Base-by-base conservation (phyloP, 2,888 invertebrate species). In the Eugnorisma glareosa region DNA sequence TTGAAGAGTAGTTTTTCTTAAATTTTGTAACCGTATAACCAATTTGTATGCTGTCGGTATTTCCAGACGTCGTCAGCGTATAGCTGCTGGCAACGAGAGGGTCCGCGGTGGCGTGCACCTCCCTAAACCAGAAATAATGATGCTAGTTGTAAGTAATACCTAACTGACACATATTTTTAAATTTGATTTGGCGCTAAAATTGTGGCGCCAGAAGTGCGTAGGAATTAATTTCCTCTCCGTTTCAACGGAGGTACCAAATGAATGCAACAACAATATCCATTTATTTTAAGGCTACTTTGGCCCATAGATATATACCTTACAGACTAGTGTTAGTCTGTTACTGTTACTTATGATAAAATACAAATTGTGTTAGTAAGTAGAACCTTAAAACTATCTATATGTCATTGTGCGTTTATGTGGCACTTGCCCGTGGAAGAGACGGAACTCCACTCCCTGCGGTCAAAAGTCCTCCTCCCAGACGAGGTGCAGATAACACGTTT, bases 121-220 rank as follows among this genome's bases (percentile, higher is more conserved):
- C 37, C 95, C 96, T 0, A 91, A 91, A 69, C 96, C 96, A 0
- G 89, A 94, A 79, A 69, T 95, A 6, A 96, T 96, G 96, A 96
- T 96, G 96, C 88, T 94, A 77, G 96, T 96, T 79, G 96, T 96
- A 88, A 93, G 95, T 92, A n/a, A 18, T 75, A 37, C n/a, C 1
- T 11, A n/a, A 37, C 37, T 63, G 37, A 24, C 24, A 24, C 13
- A 28, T 28, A 1, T 10, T 51, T n/a, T 54, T n/a, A n/a, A 5
- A 54, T n/a, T 13, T 1, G n/a, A 13, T 54, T 13, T n/a, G 54
- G n/a, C n/a, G n/a, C n/a, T 18, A 18, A 31, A 18, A 59, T 54
- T 28, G 13, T 13, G n/a, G 28, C 8, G 24, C 8, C 10, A 24
- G 48, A 51, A 24, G 13, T 15, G 11, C 28, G 13, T 57, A 13